Percentiles rank a stretch among this genome's conserved stretches.
Evolutionary conservation across 2,113 vertebrate species (phyloP).

Genomic region (Cebus imitator): DNA sequence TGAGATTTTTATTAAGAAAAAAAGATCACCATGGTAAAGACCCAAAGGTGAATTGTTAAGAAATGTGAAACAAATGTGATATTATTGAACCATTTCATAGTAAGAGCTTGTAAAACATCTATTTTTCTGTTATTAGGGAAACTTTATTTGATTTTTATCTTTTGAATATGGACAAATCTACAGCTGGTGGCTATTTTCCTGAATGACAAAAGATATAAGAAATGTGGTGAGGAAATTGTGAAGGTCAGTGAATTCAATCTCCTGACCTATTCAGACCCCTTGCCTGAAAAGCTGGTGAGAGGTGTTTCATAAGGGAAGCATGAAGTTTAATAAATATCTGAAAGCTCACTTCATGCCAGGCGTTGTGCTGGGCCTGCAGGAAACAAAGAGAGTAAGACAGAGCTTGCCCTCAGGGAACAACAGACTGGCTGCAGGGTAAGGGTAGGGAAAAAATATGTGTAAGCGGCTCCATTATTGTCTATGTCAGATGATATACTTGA

Average conservation of each 20-base stretch:
- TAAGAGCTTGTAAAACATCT: constrained; percentile 54
- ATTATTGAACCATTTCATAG: constrained; percentile 63
- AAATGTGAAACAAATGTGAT: constrained; percentile 64
- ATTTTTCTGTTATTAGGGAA: constrained; percentile 37
- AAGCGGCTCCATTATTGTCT: neutral
- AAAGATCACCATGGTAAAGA: constrained; percentile 57
- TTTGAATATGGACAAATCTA: constrained; percentile 17
- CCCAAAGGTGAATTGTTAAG: constrained; percentile 64
- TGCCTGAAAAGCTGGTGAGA: neutral
- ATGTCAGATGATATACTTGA: neutral
- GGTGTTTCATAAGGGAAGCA: neutral
- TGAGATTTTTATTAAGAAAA: constrained; percentile 71
- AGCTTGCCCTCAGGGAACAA: neutral
- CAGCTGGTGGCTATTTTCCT: neutral
- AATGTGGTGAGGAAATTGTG: neutral
- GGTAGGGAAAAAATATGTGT: neutral
- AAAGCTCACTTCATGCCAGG: neutral
- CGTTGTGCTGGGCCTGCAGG: neutral
- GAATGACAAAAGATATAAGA: neutral
- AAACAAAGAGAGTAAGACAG: neutral
- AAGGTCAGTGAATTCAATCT: neutral
- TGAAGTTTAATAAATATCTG: neutral
- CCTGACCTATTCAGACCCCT: neutral
- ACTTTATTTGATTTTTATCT: constrained; percentile 64
- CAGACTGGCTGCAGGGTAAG: neutral